Conservation (phyloP, 2,113 vertebrate species). For the Brachypteracias leptosomus region DNA sequence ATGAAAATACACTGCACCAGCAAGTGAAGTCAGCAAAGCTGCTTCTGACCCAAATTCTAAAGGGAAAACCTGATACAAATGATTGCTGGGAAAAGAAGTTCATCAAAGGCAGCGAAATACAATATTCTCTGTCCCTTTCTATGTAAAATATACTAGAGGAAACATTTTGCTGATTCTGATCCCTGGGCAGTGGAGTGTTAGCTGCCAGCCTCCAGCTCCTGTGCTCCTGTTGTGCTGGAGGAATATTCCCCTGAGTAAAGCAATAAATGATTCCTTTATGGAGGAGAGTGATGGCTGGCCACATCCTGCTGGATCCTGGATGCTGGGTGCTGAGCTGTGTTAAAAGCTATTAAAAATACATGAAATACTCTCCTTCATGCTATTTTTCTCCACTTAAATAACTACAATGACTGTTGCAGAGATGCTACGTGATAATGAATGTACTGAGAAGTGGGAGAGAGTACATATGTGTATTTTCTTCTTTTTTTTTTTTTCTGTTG, state of each 20-base stretch:
- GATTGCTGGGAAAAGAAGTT: slow-evolving; percentile 36
- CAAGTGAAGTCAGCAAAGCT: slow-evolving; percentile 48
- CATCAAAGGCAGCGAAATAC: slow-evolving; percentile 29
- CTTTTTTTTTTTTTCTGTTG: not conserved
- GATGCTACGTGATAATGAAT: not conserved
- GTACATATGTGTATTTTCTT: not conserved
- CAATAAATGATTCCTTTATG: not conserved
- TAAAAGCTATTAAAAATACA: slow-evolving; percentile 1
- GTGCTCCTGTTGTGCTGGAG: not conserved
- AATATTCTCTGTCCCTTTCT: not conserved
- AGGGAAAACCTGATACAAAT: slow-evolving; percentile 31
- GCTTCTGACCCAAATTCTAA: slow-evolving; percentile 35
- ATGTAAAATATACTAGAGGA: not conserved
- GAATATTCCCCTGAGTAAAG: not conserved
- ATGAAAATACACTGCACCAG: not conserved
- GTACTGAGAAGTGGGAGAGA: not conserved
- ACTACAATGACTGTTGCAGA: not conserved
- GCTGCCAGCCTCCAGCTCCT: not conserved
- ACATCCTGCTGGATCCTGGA: not conserved
- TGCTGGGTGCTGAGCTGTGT: not conserved
- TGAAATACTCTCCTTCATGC: not conserved
- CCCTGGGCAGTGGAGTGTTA: not conserved
- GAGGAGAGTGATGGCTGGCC: not conserved
- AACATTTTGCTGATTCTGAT: slow-evolving; percentile 18
- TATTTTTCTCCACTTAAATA: not conserved